Evolutionary conservation across 2,888 invertebrate genomes (phyloP).

Genomic region (Crocallis elinguaria): DNA sequence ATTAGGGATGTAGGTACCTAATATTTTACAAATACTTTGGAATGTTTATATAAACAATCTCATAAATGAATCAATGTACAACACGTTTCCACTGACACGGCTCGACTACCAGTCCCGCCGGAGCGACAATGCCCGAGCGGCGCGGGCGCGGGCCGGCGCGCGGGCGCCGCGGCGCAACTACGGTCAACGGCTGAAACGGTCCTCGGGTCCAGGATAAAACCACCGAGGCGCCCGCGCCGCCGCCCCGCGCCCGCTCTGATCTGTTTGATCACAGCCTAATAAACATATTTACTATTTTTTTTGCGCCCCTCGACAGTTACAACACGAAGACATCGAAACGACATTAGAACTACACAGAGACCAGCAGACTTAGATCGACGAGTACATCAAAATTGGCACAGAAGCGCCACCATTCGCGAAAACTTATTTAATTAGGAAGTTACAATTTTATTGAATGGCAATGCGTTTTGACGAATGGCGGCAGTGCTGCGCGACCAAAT

Average conservation of each 20-base stretch:
- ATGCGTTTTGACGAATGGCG: slow-evolving; percentile 26
- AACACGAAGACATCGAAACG: slow-evolving; percentile 10
- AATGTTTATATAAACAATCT: slow-evolving; percentile 83
- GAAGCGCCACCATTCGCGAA: slow-evolving; percentile 25
- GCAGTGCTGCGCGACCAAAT: slow-evolving; percentile 10
- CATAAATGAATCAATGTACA: slow-evolving; percentile 73
- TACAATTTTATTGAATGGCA: slow-evolving; percentile 34
- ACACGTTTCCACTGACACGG: slow-evolving; percentile 40
- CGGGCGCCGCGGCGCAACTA: slow-evolving; percentile 1
- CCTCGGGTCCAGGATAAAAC: slow-evolving; percentile 66
- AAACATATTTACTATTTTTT: slow-evolving; percentile 77
- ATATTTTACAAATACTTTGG: slow-evolving; percentile 85
- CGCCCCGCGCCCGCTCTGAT: slow-evolving; percentile 42
- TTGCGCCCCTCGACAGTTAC: slow-evolving; percentile 55
- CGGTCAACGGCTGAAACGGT: slow-evolving; percentile 37
- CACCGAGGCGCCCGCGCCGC: slow-evolving; percentile 36
- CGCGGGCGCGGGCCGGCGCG: slow-evolving; percentile 28
- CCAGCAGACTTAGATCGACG: slow-evolving; percentile 23
- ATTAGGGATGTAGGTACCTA: slow-evolving; percentile 80
- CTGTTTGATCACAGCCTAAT: slow-evolving; percentile 56
- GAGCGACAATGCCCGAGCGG: slow-evolving; percentile 31
- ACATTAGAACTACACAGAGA: slow-evolving; percentile 39
- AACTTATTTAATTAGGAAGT: slow-evolving; percentile 32
- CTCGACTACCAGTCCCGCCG: neutral
- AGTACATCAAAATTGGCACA: slow-evolving; percentile 16